phyloP scores from a whole-genome alignment of 2,888 invertebrate genomes.

The Heliconius aoede region DNA sequence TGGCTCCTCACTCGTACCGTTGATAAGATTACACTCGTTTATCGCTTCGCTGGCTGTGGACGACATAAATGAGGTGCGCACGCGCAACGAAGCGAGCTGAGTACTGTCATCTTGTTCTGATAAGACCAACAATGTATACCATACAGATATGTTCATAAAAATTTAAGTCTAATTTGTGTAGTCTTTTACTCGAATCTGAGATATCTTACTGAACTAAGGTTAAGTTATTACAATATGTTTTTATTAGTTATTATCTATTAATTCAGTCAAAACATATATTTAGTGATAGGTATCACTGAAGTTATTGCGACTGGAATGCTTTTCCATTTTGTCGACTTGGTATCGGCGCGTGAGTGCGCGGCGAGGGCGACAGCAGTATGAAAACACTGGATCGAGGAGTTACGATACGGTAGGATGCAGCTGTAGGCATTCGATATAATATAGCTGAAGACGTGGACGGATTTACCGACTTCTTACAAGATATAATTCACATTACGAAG shows the following conservation, averaged over 20 bases:
- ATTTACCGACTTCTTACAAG: conserved; percentile 61
- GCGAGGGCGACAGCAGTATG: conserved; percentile 60
- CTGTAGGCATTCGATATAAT: conserved; percentile 56
- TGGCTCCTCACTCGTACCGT: conserved; percentile 27
- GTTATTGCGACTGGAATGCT: conserved; percentile 66
- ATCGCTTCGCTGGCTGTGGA: conserved; percentile 25
- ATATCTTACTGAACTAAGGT: conserved; percentile 77
- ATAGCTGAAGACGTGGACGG: conserved; percentile 81
- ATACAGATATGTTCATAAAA: conserved; percentile 82
- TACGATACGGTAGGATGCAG: conserved; percentile 23
- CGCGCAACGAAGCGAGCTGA: conserved; percentile 56
- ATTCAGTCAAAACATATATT: conserved; percentile 79
- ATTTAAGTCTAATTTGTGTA: conserved; percentile 79
- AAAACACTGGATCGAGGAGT: conserved; percentile 60
- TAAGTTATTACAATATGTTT: conserved; percentile 63
- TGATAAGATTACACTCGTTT: conserved; percentile 30
- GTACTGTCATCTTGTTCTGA: conserved; percentile 79
- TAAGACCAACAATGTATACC: conserved; percentile 74
- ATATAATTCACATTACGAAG: conserved; percentile 39
- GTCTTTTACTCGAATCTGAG: conserved; percentile 83
- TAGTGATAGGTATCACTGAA: conserved; percentile 76
- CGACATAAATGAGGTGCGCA: conserved; percentile 30
- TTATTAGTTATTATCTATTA: conserved; percentile 72
- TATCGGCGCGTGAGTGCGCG: conserved; percentile 46
- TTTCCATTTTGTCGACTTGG: conserved; percentile 61